A percentile compares a stretch with the other conserved stretches of the same genome.
Conservation (phyloP, 2,113 vertebrate species). For the Misgurnus mizolepis region DNA sequence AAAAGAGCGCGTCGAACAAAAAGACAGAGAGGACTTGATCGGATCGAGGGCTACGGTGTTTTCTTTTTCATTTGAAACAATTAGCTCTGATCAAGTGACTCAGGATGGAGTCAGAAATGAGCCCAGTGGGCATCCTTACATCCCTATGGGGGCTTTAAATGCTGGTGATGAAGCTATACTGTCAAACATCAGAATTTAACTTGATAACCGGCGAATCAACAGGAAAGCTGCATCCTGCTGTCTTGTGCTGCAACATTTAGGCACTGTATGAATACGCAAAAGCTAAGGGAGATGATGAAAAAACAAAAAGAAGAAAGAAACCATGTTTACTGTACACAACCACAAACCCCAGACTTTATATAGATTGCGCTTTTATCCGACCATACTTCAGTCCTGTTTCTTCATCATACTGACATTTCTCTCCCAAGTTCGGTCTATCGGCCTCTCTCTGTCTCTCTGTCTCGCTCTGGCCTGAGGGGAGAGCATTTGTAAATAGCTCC, state of each 20-base stretch:
- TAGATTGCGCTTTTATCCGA: constrained; percentile 14
- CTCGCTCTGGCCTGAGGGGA: constrained; percentile 26
- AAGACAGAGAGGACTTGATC: constrained; percentile 5
- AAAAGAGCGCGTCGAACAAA: constrained; percentile 17
- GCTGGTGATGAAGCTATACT: constrained; percentile 38
- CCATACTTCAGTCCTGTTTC: constrained; percentile 14
- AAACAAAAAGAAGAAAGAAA: constrained; percentile 38
- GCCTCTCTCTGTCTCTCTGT: neutral
- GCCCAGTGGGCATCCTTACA: neutral
- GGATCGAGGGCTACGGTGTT: neutral
- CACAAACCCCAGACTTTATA: neutral
- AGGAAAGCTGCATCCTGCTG: constrained; percentile 21
- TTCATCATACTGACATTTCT: neutral
- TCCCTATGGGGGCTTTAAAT: constrained; percentile 18
- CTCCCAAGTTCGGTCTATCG: neutral
- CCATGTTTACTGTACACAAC: constrained; percentile 15
- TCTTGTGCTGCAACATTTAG: constrained; percentile 10
- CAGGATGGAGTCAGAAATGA: constrained; percentile 2
- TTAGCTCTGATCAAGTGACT: constrained; percentile 28
- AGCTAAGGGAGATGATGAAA: constrained; percentile 46
- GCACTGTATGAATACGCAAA: constrained; percentile 2
- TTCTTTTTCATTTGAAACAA: neutral
- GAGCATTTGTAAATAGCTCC: constrained; percentile 47
- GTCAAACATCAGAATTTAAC: constrained; percentile 38
- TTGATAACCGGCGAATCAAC: constrained; percentile 34